A percentile compares a stretch with the other conserved stretches of the same genome.
Conservation (phyloP, 2,888 invertebrate genomes). For the Drymonia ruficornis region DNA sequence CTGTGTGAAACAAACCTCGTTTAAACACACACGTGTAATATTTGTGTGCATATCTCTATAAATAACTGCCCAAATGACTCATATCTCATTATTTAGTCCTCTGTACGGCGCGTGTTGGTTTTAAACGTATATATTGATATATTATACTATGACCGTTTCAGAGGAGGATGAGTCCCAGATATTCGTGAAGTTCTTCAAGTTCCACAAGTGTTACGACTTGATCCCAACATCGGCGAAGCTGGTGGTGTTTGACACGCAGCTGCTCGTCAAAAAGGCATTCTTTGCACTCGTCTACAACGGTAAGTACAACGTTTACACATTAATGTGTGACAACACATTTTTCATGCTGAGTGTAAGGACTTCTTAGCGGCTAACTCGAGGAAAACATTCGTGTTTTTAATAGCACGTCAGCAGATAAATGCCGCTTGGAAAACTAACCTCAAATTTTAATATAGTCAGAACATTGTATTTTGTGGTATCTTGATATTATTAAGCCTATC, state of each 20-base stretch:
- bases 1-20: not conserved
- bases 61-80: conserved; percentile 33
- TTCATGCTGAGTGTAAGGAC: no score
- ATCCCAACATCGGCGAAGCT: conserved; percentile 99
- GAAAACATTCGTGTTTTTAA: no score
- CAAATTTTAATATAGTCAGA: not conserved
- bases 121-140: conserved; percentile 32
- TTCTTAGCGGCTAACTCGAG: no score
- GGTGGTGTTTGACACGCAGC: conserved; percentile 99
- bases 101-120: conserved; percentile 21
- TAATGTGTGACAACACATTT: not conserved
- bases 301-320: conserved; percentile 66
- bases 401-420: no score
- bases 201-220: conserved; percentile 99
- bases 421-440: not conserved
- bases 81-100: conserved; percentile 23
- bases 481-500: not conserved
- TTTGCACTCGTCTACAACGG: conserved; percentile 99
- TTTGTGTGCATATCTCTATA: conserved; percentile 15
- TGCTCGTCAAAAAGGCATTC: conserved; percentile 99
- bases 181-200: conserved; percentile 99
- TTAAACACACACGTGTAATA: not conserved
- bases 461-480: not conserved
- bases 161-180: conserved; percentile 99
- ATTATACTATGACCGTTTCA: conserved; percentile 73